Evolutionary conservation across 2,888 invertebrate genomes (phyloP).

Genomic region (Mythimna ferrago): DNA sequence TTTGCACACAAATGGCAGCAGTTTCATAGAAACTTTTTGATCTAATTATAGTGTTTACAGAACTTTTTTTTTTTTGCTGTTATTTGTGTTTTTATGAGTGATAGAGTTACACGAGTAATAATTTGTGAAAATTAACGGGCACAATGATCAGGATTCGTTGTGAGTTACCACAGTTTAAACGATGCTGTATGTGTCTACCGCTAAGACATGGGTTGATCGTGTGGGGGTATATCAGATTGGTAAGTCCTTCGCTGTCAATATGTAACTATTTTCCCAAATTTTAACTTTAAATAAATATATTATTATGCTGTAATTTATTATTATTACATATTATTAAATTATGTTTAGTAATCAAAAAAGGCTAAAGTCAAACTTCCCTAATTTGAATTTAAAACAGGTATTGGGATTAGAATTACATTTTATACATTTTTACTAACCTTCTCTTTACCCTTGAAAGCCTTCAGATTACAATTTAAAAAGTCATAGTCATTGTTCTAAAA

Average conservation of each 20-base stretch:
- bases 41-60: background rate
- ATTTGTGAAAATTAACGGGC: background rate
- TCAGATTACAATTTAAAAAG: too few relatives aligned
- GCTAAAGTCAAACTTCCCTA: background rate
- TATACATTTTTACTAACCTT: too few relatives aligned
- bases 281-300: too few relatives aligned
- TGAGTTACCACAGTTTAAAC: slow-evolving; percentile 37
- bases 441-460: background rate
- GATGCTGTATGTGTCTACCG: slow-evolving; percentile 41
- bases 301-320: too few relatives aligned
- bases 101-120: background rate
- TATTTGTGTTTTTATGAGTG: background rate
- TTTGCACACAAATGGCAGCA: background rate
- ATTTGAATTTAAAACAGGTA: too few relatives aligned
- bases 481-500: background rate
- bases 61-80: background rate
- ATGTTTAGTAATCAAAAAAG: background rate
- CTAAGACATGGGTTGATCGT: slow-evolving; percentile 24
- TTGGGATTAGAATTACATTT: too few relatives aligned
- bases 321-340: background rate
- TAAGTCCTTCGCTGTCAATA: slow-evolving; percentile 10
- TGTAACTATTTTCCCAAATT: too few relatives aligned
- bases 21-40: background rate
- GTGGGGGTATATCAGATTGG: slow-evolving; percentile 41
- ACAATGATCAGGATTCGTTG: slow-evolving; percentile 20